Base-by-base conservation (phyloP, 2,113 vertebrate genomes). In the Ictalurus furcatus region DNA sequence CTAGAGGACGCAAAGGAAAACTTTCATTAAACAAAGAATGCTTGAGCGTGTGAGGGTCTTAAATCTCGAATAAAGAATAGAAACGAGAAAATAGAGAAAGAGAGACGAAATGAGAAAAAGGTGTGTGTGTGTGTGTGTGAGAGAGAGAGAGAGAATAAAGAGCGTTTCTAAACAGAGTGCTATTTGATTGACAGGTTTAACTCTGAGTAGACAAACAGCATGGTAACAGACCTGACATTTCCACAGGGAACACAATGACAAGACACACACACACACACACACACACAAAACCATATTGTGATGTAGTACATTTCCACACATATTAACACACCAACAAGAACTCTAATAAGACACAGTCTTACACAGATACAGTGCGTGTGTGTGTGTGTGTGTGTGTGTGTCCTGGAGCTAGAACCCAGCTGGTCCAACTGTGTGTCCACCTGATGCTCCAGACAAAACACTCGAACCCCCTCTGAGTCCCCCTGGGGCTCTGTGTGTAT, bases 161-260 rank as follows among this genome's bases (percentile, higher is more conserved):
- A 23, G 30, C 14, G 76, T 86, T 12, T 56, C 28, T 17, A 71
- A 0, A 11, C 67, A 34, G 76, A 58, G 7, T 44, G 13, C 76
- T 48, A 34, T 59, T 59, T 87, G 4, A 2, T n/a, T 56, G 88
- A 88, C 87, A 91, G n/a, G 85, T 59, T 59, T 88, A 92, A 52
- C 5, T 21, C 48, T 1, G 52, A 88, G 0, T 63, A 89, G 89
- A 87, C 88, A 88, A 86, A 89, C 0, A 78, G 79, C 28, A 48
- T 87, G 87, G 67, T 52, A 63, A 91, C 13, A 76, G 61, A 23
- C 23, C 54, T 93, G 94, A 93, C 92, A 92, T 93, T 93, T 94
- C 58, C 17, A 30, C 83, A 80, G 89, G 92, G 87, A 28, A 48
- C 37, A 28, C 11, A 63, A 2, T 23, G 9, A 61, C 78, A 80